A percentile compares a stretch with the other conserved stretches of the same genome.
Evolutionary conservation across 1,140 invertebrate genomes (phyloP).

Genomic region (Kradibia gibbosae): DNA sequence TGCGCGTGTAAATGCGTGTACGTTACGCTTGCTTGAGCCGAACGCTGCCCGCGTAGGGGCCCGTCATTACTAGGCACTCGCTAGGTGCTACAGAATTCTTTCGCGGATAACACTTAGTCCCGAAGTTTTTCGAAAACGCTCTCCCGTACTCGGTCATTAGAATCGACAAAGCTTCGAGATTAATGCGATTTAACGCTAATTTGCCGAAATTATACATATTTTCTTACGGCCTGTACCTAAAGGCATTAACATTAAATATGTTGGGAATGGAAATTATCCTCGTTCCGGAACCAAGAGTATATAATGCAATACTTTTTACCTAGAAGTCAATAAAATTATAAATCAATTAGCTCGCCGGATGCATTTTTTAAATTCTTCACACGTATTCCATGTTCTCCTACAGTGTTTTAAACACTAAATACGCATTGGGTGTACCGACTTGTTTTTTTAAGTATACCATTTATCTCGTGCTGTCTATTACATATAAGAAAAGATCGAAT

Average conservation of each 20-base stretch:
- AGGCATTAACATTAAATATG: not conserved
- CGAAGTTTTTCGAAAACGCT: not conserved
- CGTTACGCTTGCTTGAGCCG: not conserved
- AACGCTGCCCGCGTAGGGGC: too few species aligned
- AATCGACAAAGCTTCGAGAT: not conserved
- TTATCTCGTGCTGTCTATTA: too few species aligned
- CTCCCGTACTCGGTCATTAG: not conserved
- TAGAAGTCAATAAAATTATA: too few species aligned
- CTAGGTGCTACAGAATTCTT: not conserved
- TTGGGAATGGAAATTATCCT: not conserved
- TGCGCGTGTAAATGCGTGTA: too few species aligned
- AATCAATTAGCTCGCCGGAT: too few species aligned
- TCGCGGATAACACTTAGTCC: not conserved
- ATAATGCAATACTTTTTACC: too few species aligned
- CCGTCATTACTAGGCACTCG: not conserved
- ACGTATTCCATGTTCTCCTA: too few species aligned
- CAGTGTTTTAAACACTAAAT: too few species aligned
- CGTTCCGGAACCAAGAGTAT: not conserved
- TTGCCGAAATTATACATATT: not conserved
- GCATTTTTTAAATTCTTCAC: too few species aligned
- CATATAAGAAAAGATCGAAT: too few species aligned
- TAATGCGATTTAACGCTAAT: not conserved
- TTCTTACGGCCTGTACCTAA: not conserved
- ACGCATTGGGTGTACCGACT: too few species aligned
- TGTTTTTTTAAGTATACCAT: too few species aligned